Base-by-base conservation (phyloP, 2,113 vertebrate genomes). In the Hucho hucho region DNA sequence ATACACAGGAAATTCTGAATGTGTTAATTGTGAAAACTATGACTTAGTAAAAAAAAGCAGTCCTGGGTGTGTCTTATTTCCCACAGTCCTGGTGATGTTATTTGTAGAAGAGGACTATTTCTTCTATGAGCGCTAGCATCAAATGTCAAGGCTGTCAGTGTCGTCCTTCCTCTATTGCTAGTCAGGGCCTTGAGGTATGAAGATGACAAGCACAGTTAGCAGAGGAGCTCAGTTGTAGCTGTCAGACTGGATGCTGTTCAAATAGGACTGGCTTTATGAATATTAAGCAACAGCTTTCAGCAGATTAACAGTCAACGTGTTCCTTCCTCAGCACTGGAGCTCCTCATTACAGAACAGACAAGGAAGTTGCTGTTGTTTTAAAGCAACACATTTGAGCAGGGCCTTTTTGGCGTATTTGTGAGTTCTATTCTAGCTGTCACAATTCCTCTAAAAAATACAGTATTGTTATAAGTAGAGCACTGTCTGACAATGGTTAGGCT, bases 111-210 rank as follows among this genome's bases (percentile, higher is more conserved):
- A 18, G 49, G 49, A 53, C 49, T 18, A 53, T 53, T 68, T 63
- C 24, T 69, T 46, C 29, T 22, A 20, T n/a, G 56, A 64, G 63
- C 61, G 29, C 73, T 29, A 71, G 12, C 61, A 25, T 46, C 18
- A 43, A 61, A 71, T 75, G 68, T 53, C 77, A 66, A 29, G 68
- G 67, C 68, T 70, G 73, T 69, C 66, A 61, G 37, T 66, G 71
- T 64, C 58, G 47, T 65, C 49, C 65, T 43, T 43, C 37, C 37
- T 63, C 67, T 61, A 63, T 59, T 66, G 69, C 64, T 20, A 56
- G 64, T 32, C 26, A 26, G 69, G 69, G 61, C 49, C 64, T 75
- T 43, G 24, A 72, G 69, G 58, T 32, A 61, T 16, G 18, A 24
- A 64, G 53, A 72, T 6, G 68, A 75, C 56, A 63, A 18, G 9